A percentile compares a stretch with the other conserved stretches of the same genome.
phyloP scores from a whole-genome alignment of 2,797 vertebrate genomes.

The Cossypha heuglini region DNA sequence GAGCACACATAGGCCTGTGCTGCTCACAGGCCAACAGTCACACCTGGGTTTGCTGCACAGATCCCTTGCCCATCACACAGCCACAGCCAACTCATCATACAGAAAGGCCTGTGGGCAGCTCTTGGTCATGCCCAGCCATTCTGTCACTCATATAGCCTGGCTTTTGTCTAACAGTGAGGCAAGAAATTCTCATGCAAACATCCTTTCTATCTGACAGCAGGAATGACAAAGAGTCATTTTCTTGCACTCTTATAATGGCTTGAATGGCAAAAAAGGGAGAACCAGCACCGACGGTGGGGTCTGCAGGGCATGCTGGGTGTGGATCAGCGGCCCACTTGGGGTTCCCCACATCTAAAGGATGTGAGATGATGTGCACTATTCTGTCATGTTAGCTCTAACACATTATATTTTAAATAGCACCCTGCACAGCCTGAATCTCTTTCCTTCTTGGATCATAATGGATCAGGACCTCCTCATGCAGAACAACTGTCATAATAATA shows the following conservation, averaged over 20 bases:
- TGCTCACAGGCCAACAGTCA: background rate
- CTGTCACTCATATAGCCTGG: background rate
- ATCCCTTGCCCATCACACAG: background rate
- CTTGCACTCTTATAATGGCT: background rate
- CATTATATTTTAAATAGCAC: background rate
- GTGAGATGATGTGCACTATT: background rate
- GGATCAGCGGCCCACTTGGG: background rate
- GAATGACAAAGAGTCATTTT: background rate
- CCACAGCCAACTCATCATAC: background rate
- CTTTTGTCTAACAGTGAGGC: background rate
- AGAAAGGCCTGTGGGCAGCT: background rate
- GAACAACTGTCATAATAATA: background rate
- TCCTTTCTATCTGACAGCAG: background rate
- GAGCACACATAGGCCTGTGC: background rate
- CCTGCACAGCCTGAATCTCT: background rate
- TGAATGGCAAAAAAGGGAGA: background rate
- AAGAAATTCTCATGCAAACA: background rate
- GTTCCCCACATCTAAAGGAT: background rate
- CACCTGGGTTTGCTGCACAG: background rate
- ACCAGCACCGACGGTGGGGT: background rate
- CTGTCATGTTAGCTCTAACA: background rate
- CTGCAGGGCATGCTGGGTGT: rapidly evolving
- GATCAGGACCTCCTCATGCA: background rate
- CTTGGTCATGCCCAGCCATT: background rate
- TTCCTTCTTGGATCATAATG: background rate